Evolutionary conservation across 2,797 vertebrate genomes (phyloP), one percentile per base, ranked within the genome.

Genomic region (Melanotaenia maccullochi): DNA sequence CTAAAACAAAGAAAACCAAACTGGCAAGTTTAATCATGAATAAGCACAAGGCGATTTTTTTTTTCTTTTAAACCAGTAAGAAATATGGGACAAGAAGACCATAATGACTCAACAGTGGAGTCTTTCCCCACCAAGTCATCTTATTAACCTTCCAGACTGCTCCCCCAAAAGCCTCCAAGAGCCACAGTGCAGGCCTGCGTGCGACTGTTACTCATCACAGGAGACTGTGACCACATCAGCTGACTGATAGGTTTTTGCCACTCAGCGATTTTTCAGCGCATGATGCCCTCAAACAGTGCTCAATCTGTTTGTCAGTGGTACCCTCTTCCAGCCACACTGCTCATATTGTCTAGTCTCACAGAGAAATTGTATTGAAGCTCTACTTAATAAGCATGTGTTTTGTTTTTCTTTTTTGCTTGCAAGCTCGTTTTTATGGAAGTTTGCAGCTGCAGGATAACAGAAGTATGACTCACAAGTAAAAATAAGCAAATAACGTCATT

Each of bases 201-300:
- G 77, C 22, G 30, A 78, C 73, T 58, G 68, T 90, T 89, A 87
- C 84, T 87, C 87, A 84, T 56, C 61, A 22, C 18, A 36, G 71
- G 74, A 71, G 73, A 83, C 76, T 79, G 66, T n/a, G 82, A 85
- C 81, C 84, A 69, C 22, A 64, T 92, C 91, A 93, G 89, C 90
- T 95, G 93, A 93, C 76, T 69, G 71, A 85, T 85, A 68, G 81
- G 68, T 90, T 93, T 81, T 79, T 88, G 56, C 85, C 68, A 84
- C 72, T 92, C 86, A 82, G 85, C 79, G 58, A 75, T 85, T 80
- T 82, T 75, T 25, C 47, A 79, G 81, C 91, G 84, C 89, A 90
- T 93, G 93, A 93, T 84, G 75, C 54, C 5, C 82, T 87, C 73
- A 81, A 74, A 85, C 74, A 90, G 87, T 38, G 73, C 86, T 85